Conservation (phyloP, 2,888 invertebrate genomes). For the Heliconius aoede region DNA sequence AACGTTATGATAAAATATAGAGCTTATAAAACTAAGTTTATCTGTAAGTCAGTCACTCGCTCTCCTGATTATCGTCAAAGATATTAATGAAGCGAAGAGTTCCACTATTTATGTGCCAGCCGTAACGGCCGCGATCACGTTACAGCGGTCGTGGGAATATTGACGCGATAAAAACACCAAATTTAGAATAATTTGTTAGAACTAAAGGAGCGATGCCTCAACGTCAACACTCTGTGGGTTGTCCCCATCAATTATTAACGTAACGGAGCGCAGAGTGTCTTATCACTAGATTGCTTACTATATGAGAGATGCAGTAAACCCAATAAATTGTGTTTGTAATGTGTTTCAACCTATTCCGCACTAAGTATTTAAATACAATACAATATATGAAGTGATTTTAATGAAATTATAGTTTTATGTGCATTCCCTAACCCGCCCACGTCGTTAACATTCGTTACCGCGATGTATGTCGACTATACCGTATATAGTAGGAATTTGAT, state of each 20-base stretch:
- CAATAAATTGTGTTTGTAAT: too few species aligned
- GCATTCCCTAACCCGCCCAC: constrained; percentile 1
- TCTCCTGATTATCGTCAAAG: constrained; percentile 27
- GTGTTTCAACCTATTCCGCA: too few species aligned
- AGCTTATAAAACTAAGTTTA: not conserved
- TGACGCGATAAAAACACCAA: constrained; percentile 16
- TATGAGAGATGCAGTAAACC: not conserved
- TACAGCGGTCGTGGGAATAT: constrained; percentile 19
- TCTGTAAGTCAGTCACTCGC: not conserved
- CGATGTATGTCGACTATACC: not conserved
- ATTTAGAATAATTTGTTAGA: constrained; percentile 23
- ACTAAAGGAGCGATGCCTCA: constrained; percentile 3
- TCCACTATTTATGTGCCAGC: constrained; percentile 33
- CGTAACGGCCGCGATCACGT: constrained; percentile 18
- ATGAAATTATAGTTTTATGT: not conserved
- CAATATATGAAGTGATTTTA: not conserved
- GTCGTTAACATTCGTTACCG: constrained; percentile 18
- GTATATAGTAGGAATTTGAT: constrained; percentile 3
- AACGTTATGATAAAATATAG: not conserved
- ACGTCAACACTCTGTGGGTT: not conserved
- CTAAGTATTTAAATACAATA: not conserved
- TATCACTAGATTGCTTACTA: not conserved
- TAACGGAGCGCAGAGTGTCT: not conserved
- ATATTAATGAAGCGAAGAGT: constrained; percentile 28
- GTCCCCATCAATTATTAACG: too few species aligned